Percentiles rank a stretch among this genome's conserved stretches.
Evolutionary conservation across 2,888 invertebrate genomes (phyloP).

Genomic region (Lysandra bellargus): DNA sequence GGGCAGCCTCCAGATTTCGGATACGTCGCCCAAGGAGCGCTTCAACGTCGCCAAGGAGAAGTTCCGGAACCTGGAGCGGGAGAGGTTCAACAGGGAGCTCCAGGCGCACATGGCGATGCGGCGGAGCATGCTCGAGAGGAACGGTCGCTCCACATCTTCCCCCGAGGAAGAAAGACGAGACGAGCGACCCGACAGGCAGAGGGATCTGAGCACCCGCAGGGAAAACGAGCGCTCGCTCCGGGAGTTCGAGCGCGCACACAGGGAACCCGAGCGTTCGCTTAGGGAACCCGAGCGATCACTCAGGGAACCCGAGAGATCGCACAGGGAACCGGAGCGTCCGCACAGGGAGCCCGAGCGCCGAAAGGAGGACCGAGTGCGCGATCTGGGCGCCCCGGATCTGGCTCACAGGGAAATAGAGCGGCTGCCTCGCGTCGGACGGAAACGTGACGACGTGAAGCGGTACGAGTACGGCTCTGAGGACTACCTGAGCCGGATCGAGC

Average conservation of each 20-base stretch:
- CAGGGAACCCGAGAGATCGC: slow-evolving; percentile 54
- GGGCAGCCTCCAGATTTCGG: slow-evolving; percentile 68
- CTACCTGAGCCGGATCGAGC: slow-evolving; percentile 67
- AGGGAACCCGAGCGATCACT: slow-evolving; percentile 63
- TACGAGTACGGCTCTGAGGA: slow-evolving; percentile 73
- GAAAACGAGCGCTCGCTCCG: slow-evolving; percentile 73
- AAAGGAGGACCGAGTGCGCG: slow-evolving; percentile 66
- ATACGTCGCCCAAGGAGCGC: slow-evolving; percentile 85
- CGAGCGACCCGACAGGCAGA: slow-evolving; percentile 72
- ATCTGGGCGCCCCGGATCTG: slow-evolving; percentile 54
- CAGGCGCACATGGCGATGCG: slow-evolving; percentile 77
- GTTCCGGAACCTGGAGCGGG: slow-evolving; percentile 89
- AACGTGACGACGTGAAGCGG: slow-evolving; percentile 68
- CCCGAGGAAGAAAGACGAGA: slow-evolving; percentile 76
- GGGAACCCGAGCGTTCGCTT: slow-evolving; percentile 56
- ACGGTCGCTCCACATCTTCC: slow-evolving; percentile 78
- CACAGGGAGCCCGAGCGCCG: slow-evolving; percentile 53
- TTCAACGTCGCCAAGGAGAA: slow-evolving; percentile 94
- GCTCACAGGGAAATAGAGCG: slow-evolving; percentile 68
- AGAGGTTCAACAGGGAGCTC: slow-evolving; percentile 81
- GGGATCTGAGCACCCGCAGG: slow-evolving; percentile 67
- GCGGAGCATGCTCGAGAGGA: slow-evolving; percentile 74
- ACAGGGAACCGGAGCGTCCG: slow-evolving; percentile 45
- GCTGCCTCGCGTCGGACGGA: slow-evolving; percentile 69
- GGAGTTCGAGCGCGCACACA: slow-evolving; percentile 51